phyloP scores from a whole-genome alignment of 2,797 vertebrate genomes.

The Lates japonicus region DNA sequence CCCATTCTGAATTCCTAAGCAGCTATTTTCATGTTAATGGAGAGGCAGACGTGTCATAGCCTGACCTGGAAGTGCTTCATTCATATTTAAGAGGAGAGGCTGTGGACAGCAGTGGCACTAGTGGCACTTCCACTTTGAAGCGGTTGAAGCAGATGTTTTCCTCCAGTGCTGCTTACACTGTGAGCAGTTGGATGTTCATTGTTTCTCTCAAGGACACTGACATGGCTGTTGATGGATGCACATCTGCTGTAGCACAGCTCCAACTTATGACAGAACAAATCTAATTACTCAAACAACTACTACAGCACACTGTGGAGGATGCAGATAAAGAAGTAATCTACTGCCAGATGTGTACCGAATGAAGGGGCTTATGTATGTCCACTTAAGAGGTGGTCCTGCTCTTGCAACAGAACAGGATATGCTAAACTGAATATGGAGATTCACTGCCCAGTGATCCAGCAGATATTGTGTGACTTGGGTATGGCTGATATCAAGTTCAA shows the following conservation, averaged over 20 bases:
- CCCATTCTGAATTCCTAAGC: conserved; percentile 28
- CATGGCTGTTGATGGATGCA: conserved; percentile 32
- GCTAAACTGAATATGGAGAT: conserved; percentile 36
- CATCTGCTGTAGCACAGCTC: conserved; percentile 25
- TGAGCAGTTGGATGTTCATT: conserved; percentile 21
- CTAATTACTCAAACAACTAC: conserved; percentile 21
- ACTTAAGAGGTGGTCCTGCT: not conserved
- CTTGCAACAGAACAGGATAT: conserved; percentile 26
- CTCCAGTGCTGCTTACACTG: conserved; percentile 36
- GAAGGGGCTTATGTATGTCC: not conserved
- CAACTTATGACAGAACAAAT: conserved; percentile 9
- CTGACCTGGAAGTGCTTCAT: conserved; percentile 32
- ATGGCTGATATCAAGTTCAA: conserved; percentile 34
- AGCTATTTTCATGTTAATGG: conserved; percentile 22
- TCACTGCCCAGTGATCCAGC: conserved; percentile 8
- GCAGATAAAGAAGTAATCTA: not conserved
- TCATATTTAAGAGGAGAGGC: conserved; percentile 40
- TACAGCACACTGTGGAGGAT: conserved; percentile 11
- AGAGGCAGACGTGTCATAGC: not conserved
- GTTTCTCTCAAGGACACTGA: conserved; percentile 47
- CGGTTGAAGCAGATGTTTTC: conserved; percentile 31
- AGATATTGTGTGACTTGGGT: conserved; percentile 24
- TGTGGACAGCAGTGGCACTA: conserved; percentile 11
- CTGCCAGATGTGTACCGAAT: not conserved
- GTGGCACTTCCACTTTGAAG: not conserved